Conservation (phyloP, 2,888 invertebrate genomes). For the Orchesellides sinensis region DNA sequence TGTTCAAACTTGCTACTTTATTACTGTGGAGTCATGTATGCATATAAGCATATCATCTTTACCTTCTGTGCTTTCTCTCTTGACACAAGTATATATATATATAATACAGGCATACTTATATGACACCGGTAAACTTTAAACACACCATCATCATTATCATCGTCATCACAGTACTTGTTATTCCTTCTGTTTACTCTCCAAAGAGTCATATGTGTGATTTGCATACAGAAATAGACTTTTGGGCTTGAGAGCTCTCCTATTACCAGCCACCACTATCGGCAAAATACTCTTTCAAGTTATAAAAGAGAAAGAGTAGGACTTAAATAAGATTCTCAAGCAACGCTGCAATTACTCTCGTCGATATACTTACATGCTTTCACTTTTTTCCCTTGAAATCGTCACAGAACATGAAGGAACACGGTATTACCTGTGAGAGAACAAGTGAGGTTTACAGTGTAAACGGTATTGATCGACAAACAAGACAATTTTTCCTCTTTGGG, state of each 20-base stretch:
- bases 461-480: conserved; percentile 11
- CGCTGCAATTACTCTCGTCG: neutral
- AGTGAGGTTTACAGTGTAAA: too few species aligned
- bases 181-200: conserved; percentile 25
- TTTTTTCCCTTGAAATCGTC: too few species aligned
- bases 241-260: neutral
- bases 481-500: too few species aligned
- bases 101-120: too few species aligned
- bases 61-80: conserved; percentile 4
- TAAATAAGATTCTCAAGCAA: conserved; percentile 19
- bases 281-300: neutral
- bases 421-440: too few species aligned
- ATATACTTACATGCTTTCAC: too few species aligned
- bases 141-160: conserved; percentile 8
- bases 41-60: neutral
- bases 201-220: conserved; percentile 23
- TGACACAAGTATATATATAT: neutral
- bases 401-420: too few species aligned
- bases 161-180: conserved; percentile 9
- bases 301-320: neutral
- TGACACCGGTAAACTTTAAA: conserved; percentile 25
- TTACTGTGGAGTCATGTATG: neutral
- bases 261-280: neutral
- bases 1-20: conserved; percentile 10
- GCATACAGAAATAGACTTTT: conserved; percentile 6